A percentile compares a stretch with the other conserved stretches of the same genome.
Evolutionary conservation across 2,888 invertebrate species (phyloP).

Genomic region (Lysandra bellargus): DNA sequence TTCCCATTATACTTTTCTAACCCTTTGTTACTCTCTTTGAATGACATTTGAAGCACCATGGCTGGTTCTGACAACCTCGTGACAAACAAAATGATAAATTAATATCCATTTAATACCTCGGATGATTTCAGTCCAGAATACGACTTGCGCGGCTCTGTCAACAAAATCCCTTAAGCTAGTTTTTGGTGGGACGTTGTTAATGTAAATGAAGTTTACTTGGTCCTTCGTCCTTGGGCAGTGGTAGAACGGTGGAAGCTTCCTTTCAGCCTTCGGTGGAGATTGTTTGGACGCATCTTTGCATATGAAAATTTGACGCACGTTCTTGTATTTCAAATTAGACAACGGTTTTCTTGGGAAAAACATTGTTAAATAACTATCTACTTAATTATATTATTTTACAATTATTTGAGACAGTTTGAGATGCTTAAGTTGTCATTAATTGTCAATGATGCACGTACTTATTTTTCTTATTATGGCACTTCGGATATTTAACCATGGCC

Average conservation of each 20-base stretch:
- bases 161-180: conserved; percentile 84
- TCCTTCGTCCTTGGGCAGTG: conserved; percentile 59
- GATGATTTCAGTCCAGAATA: conserved; percentile 88
- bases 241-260: conserved; percentile 43
- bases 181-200: conserved; percentile 81
- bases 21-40: neutral
- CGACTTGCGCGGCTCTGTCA: conserved; percentile 85
- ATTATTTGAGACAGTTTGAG: too few species aligned
- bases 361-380: neutral
- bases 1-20: neutral
- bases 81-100: conserved; percentile 3
- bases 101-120: conserved; percentile 76
- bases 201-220: conserved; percentile 71
- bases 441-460: too few species aligned
- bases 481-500: too few species aligned
- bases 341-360: neutral
- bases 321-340: neutral
- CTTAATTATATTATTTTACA: too few species aligned
- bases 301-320: neutral
- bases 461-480: too few species aligned
- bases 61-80: neutral
- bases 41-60: neutral
- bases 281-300: neutral
- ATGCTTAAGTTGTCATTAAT: too few species aligned
- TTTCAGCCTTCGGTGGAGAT: neutral